Evolutionary conservation across 2,797 vertebrate genomes (phyloP).

Genomic region (Phalloptychus januarius): DNA sequence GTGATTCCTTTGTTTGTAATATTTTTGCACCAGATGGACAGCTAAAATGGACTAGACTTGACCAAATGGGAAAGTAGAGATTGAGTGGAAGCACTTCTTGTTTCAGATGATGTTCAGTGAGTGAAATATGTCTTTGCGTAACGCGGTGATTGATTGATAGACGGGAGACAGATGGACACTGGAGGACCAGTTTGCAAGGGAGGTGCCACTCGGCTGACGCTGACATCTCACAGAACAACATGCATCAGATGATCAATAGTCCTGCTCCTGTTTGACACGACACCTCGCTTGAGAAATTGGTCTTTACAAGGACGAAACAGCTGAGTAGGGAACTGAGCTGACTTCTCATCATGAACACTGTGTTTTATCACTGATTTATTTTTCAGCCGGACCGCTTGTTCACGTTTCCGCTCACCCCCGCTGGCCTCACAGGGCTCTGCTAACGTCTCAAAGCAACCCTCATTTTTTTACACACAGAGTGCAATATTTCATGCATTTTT

Average conservation of each 20-base stretch:
- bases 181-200: constrained; percentile 57
- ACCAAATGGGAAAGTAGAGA: constrained; percentile 18
- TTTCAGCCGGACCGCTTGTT: not conserved
- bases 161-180: constrained; percentile 54
- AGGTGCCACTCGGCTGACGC: constrained; percentile 67
- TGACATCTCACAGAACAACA: constrained; percentile 72
- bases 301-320: constrained; percentile 50
- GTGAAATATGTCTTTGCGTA: constrained; percentile 67
- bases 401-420: not conserved
- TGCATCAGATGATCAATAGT: constrained; percentile 75
- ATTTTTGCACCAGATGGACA: constrained; percentile 60
- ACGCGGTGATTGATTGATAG: constrained; percentile 71
- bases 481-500: not conserved
- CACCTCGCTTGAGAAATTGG: constrained; percentile 55
- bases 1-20: constrained; percentile 25
- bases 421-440: not conserved
- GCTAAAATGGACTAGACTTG: constrained; percentile 51
- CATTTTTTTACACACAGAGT: not conserved
- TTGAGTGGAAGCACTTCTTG: constrained; percentile 35
- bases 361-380: constrained; percentile 49
- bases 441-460: not conserved
- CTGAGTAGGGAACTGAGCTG: constrained; percentile 38
- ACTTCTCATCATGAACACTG: constrained; percentile 44
- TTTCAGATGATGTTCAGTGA: constrained; percentile 54
- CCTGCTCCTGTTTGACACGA: constrained; percentile 42